Percentiles rank a stretch among this genome's conserved stretches.
Conservation (phyloP, 2,113 vertebrate genomes). For the Saccopteryx bilineata region DNA sequence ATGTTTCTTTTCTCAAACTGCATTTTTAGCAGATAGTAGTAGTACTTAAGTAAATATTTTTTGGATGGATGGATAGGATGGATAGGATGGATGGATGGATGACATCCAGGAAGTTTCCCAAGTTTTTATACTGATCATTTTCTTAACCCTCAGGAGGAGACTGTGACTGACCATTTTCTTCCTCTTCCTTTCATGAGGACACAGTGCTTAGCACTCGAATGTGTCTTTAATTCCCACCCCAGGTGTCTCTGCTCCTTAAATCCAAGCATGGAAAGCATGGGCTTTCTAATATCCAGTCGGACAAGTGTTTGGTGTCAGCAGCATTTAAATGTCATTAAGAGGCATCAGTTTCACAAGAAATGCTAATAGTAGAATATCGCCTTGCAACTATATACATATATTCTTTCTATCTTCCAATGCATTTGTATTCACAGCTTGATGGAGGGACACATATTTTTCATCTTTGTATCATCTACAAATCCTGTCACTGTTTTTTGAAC, state of each 20-base stretch:
- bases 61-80: not conserved
- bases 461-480: not conserved
- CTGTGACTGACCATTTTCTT: not conserved
- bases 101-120: slow-evolving; percentile 1
- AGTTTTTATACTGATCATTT: slow-evolving; percentile 3
- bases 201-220: not conserved
- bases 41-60: not conserved
- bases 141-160: not conserved
- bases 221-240: not conserved
- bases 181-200: not conserved
- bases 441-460: not conserved
- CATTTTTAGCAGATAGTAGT: not conserved
- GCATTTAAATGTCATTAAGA: not conserved
- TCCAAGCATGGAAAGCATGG: not conserved
- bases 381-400: not conserved
- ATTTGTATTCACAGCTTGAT: not conserved
- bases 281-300: not conserved
- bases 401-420: not conserved
- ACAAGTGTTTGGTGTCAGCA: not conserved
- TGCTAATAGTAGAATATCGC: not conserved
- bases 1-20: not conserved
- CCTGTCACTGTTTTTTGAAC: not conserved
- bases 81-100: not conserved
- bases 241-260: not conserved
- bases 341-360: not conserved